Base-by-base conservation (phyloP, 2,888 invertebrate species). In the Caenorhabditis doughertyi region DNA sequence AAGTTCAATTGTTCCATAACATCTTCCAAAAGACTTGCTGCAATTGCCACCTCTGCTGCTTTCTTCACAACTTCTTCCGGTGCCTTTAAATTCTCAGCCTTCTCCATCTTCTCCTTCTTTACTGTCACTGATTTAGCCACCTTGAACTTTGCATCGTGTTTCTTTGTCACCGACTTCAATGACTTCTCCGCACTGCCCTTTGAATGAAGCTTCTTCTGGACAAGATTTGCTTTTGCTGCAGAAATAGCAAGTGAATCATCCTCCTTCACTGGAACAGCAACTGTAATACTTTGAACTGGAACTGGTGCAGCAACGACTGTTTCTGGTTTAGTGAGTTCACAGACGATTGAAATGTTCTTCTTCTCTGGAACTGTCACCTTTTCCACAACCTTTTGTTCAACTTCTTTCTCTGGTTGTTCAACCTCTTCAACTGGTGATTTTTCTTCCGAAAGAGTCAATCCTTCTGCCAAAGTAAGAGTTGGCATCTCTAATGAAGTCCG, bases 241-340 rank as follows among this genome's bases (percentile, higher is more conserved):
- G 68, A 68, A 25, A 56, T 55, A 25, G 68, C 55, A 18, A 68
- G 68, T 27, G 68, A 68, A n/a, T 62, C 72, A 11, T 73, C 62
- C 60, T 64, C 72, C 8, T 73, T 53, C 49, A 23, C 64, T 23
- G 55, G 55, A 44, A 47, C 21, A 4, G 27, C 35, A 9, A 51
- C 23, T 27, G 13, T 44, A 2, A 32, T 18, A 39, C 32, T 35
- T 29, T 27, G 51, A 18, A 49, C 42, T 42, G n/a, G 51, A 16
- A n/a, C 5, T 0, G 58, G 67, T 9, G 56, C 74, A 25, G 68
- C 76, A 42, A 60, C 49, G 3, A 76, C 67, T 11, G 67, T 67
- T 56, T 76, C 76, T 39, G 76, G 67, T 18, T 76, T 67, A 16
- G 76, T 76, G 29, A 76, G 51, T 29, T 76, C 76, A 35, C 67